Conservation (phyloP, 2,113 vertebrate genomes). For the Xiphophorus couchianus region DNA sequence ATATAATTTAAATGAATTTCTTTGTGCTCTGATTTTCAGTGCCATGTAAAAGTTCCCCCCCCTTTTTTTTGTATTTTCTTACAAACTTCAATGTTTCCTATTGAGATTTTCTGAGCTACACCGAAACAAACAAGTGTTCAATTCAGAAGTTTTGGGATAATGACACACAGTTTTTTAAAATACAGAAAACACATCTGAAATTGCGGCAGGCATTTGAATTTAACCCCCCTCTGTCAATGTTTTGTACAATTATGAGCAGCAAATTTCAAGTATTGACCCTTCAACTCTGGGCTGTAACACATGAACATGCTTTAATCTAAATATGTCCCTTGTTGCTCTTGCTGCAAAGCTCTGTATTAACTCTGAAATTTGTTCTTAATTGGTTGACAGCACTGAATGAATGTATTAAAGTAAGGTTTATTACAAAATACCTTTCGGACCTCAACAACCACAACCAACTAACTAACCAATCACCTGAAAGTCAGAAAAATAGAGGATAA, state of each 20-base stretch:
- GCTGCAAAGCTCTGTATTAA: background rate
- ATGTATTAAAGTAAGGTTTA: too few relatives aligned
- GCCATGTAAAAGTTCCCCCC: background rate
- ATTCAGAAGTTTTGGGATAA: background rate
- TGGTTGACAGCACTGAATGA: conserved; percentile 1
- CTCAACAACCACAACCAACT: too few relatives aligned
- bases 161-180: background rate
- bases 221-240: too few relatives aligned
- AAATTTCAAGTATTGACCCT: background rate
- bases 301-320: background rate
- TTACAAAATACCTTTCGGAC: too few relatives aligned
- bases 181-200: too few relatives aligned
- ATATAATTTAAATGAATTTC: background rate
- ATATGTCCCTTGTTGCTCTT: background rate
- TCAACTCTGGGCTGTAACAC: background rate
- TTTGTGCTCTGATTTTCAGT: background rate
- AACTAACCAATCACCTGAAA: too few relatives aligned
- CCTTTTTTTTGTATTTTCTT: background rate
- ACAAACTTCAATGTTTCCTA: background rate
- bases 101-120: too few relatives aligned
- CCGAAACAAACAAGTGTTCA: too few relatives aligned
- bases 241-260: background rate
- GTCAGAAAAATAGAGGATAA: too few relatives aligned
- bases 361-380: background rate
- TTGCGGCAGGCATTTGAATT: too few relatives aligned